Evolutionary conservation across 2,113 vertebrate genomes (phyloP), one percentile per base, ranked within the genome.

Genomic region (Manacus vitellinus): DNA sequence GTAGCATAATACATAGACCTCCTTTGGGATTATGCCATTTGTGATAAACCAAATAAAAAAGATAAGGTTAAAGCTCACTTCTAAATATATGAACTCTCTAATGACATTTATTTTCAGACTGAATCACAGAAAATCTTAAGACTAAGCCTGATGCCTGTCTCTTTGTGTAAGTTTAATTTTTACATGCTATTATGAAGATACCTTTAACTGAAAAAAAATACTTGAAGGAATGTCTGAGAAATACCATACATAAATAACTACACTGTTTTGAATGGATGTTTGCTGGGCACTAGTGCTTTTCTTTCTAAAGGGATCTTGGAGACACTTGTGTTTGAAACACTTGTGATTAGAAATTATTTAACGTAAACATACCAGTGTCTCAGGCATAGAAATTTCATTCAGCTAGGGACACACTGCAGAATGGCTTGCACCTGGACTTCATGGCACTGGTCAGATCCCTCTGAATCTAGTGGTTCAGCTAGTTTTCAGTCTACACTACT

Each of bases 111-210:
- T 85, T 95, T 92, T 71, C 80, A 91, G 84, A 89, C 30, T 44
- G 65, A 67, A 91, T 89, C 68, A 77, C 37, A 63, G 44, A 37
- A 87, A 72, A 71, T 86, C 56, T 63, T 31, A 80, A 79, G 30
- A 51, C 17, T 66, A 67, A 88, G 27, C 11, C 35, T 49, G 30
- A 93, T 85, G 44, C 28, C n/a, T 96, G 35, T 88, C 59, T 92
- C 67, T 77, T 15, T 77, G 23, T 31, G 8, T 92, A 74, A 84
- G 56, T 71, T 94, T 90, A n/a, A 47, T 76, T 80, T 92, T 94
- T 67, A 39, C 37, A 71, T 76, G 44, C 27, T 92, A 12, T 94
- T 88, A 55, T 30, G 33, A 88, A 85, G 33, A 70, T 9, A 73
- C 21, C 5, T 85, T 66, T 65, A 81, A n/a, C 23, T 74, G 46